Conservation (phyloP, 2,797 vertebrate genomes). For the Eurystomus glaucurus region DNA sequence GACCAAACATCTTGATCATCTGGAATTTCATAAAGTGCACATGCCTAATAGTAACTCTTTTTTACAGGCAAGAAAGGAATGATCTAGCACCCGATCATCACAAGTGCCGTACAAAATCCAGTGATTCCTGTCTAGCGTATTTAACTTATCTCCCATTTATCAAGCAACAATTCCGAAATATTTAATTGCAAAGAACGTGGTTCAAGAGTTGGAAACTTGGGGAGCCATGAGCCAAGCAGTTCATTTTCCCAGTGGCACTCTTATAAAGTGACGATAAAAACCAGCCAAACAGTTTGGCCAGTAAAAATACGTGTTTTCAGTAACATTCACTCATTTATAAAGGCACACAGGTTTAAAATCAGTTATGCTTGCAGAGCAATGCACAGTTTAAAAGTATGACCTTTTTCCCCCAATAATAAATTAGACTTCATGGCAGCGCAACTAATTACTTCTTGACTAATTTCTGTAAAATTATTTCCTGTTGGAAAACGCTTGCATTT, state of each 20-base stretch:
- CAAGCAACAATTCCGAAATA: not conserved
- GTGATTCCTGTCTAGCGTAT: not conserved
- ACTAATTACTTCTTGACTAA: not conserved
- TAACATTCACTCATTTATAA: not conserved
- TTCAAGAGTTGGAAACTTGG: not conserved
- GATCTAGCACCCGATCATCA: not conserved
- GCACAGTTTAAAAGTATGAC: not conserved
- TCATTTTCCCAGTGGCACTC: not conserved
- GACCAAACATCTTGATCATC: not conserved
- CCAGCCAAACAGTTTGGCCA: not conserved
- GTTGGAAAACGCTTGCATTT: conserved; percentile 28
- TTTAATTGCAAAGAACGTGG: not conserved
- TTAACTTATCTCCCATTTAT: not conserved
- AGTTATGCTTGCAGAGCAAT: not conserved
- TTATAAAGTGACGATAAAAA: not conserved
- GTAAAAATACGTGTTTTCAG: not conserved
- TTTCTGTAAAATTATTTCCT: not conserved
- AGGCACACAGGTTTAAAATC: not conserved
- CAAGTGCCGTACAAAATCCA: not conserved
- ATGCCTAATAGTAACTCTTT: not conserved
- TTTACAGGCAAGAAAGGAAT: not conserved
- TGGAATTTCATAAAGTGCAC: not conserved
- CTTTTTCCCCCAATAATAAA: not conserved
- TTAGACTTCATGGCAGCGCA: conserved; percentile 5
- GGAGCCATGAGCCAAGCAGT: not conserved